Evolutionary conservation across 2,888 invertebrate genomes (phyloP).

Genomic region (Aporophyla nigra): DNA sequence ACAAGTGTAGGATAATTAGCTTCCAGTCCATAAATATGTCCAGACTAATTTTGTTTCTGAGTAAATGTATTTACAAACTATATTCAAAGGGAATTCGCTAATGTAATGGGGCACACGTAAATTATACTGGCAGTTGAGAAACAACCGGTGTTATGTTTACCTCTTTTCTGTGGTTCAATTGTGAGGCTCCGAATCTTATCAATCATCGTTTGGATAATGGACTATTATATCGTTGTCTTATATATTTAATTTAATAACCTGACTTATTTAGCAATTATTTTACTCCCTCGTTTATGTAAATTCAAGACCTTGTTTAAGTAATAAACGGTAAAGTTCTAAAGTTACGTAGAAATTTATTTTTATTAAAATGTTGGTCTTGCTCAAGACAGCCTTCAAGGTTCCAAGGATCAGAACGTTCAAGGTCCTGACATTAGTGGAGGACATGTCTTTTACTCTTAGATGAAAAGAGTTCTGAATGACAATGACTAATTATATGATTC

Average conservation of each 20-base stretch:
- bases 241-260: not conserved
- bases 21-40: conserved; percentile 77
- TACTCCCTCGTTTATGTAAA: conserved; percentile 1
- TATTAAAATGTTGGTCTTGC: conserved; percentile 56
- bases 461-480: conserved; percentile 68
- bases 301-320: conserved; percentile 34
- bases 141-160: conserved; percentile 9
- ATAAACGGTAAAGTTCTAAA: conserved; percentile 36
- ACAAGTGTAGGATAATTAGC: conserved; percentile 79
- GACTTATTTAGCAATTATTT: conserved; percentile 3
- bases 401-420: conserved; percentile 71
- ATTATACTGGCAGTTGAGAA: conserved; percentile 45
- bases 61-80: conserved; percentile 54
- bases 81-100: conserved; percentile 52
- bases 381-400: conserved; percentile 67
- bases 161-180: not conserved
- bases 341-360: conserved; percentile 44
- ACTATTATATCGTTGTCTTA: not conserved
- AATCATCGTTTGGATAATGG: not conserved
- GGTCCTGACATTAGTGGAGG: conserved; percentile 72
- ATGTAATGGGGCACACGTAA: conserved; percentile 35
- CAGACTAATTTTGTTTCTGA: conserved; percentile 68
- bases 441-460: conserved; percentile 68
- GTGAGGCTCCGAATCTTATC: not conserved
- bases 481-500: conserved; percentile 69